Base-by-base conservation (phyloP, 2,797 vertebrate species). In the Ceyx erithaca region DNA sequence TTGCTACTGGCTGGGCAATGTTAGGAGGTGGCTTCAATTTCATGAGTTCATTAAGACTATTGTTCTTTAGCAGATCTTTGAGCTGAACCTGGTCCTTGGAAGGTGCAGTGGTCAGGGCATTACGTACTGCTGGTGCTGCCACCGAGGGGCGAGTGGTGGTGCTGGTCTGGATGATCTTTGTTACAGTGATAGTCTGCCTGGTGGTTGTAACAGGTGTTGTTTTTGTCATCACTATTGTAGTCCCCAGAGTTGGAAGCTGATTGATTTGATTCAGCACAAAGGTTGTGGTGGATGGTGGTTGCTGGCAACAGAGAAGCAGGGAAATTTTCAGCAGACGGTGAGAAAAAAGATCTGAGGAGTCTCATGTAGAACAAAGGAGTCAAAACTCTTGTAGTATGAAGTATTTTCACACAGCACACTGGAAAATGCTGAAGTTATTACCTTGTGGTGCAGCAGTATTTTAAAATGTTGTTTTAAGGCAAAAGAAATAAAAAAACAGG, bases 181-280 rank as follows among this genome's bases (percentile, higher is more conserved):
- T 99, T 96, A 99, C 98, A 5, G 99, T 99, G 94, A 99, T 99
- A 71, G 99, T 99, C 76, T 99, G 99, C 90, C 99, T 98, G 37
- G 98, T 98, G 2, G 98, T 98, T 68, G 98, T 98, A 51, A 98
- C 98, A 13, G 97, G 97, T 6, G 98, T 98, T 10, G 98, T 98
- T 96, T 99, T 99, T 94, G 99, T 98, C 97, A 98, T 98, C 66
- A 99, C 98, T 72, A 98, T 97, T 33, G 98, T 98, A 69, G 97
- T 98, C 90, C 99, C 99, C 62, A 99, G 97, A 14, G 99, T 98
- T 12, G 99, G 99, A 96, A 99, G 98, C 97, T 99, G 99, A 98
- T 99, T 99, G 93, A 99, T 98, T 95, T 99, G 99, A 98, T 99
- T 99, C 97, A 99, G 98, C 97, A 99, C 99, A 97, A 99, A 99